Conservation (phyloP, 2,888 invertebrate species). For the Polyommatus icarus region DNA sequence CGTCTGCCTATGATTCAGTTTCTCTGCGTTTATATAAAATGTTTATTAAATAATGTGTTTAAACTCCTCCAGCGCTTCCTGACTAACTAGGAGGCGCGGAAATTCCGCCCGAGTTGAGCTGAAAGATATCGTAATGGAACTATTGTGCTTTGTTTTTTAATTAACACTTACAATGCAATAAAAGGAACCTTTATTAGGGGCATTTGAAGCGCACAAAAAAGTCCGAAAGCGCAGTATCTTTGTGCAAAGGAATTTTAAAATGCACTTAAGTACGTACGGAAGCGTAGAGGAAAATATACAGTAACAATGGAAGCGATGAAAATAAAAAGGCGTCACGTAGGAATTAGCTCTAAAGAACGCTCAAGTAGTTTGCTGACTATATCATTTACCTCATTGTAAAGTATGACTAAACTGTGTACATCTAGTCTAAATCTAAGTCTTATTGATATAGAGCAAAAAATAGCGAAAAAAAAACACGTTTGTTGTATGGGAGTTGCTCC, state of each 20-base stretch:
- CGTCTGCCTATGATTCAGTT: not conserved
- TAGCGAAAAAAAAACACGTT: too few relatives aligned
- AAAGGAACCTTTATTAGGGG: constrained; percentile 11
- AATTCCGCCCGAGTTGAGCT: constrained; percentile 28
- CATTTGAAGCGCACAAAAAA: constrained; percentile 9
- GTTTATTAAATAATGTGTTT: constrained; percentile 17
- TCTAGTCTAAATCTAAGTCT: too few relatives aligned
- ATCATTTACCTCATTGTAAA: not conserved
- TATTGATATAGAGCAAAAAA: too few relatives aligned
- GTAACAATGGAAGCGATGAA: not conserved
- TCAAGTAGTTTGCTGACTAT: not conserved
- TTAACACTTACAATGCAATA: constrained; percentile 23
- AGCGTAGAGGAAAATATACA: constrained; percentile 4
- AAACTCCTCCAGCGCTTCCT: not conserved
- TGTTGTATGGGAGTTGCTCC: too few relatives aligned
- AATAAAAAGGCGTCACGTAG: not conserved
- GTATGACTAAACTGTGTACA: not conserved
- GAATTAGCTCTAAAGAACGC: not conserved
- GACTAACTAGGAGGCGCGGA: constrained; percentile 17
- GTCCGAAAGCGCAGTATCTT: constrained; percentile 1
- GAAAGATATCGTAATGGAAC: constrained; percentile 30
- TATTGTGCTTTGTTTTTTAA: constrained; percentile 28
- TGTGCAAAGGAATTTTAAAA: constrained; percentile 3
- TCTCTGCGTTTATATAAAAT: not conserved
- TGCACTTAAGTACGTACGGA: not conserved